Percentiles rank a stretch among this genome's conserved stretches.
Conservation (phyloP, 2,797 vertebrate species). For the Luscinia luscinia region DNA sequence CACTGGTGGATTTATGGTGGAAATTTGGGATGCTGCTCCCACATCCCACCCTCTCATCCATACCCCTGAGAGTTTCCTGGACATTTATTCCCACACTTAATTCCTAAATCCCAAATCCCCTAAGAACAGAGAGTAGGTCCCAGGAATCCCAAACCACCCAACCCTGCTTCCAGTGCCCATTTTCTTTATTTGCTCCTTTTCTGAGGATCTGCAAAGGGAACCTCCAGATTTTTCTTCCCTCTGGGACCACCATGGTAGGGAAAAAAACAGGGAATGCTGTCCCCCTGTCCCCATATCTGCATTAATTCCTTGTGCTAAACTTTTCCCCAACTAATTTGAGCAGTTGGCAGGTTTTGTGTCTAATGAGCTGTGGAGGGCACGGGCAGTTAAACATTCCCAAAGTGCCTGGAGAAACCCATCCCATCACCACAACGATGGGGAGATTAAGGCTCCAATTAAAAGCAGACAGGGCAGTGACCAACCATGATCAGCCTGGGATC, state of each 20-base stretch:
- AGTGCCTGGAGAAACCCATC: conserved; percentile 48
- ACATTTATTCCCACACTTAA: neutral
- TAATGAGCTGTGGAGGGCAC: conserved; percentile 35
- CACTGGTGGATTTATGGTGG: rapidly evolving
- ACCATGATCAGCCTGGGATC: neutral
- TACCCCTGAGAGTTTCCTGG: neutral
- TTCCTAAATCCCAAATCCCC: neutral
- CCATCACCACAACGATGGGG: neutral
- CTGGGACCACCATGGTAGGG: rapidly evolving
- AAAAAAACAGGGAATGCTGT: neutral
- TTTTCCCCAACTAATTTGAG: conserved; percentile 34
- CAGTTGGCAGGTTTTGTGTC: conserved; percentile 45
- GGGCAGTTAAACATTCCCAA: conserved; percentile 61
- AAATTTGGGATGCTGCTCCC: neutral
- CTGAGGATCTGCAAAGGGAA: neutral
- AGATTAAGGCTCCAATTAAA: conserved; percentile 68
- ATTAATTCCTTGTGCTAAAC: neutral
- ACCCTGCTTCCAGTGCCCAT: neutral
- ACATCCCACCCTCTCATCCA: neutral
- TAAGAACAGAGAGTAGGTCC: neutral
- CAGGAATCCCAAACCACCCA: neutral
- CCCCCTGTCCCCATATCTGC: too few relatives aligned
- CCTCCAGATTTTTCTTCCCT: neutral
- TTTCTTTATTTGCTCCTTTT: neutral
- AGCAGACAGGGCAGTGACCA: conserved; percentile 39